Conservation (phyloP, 92 coral and sea anemone species). For the Bergia sp. region DNA sequence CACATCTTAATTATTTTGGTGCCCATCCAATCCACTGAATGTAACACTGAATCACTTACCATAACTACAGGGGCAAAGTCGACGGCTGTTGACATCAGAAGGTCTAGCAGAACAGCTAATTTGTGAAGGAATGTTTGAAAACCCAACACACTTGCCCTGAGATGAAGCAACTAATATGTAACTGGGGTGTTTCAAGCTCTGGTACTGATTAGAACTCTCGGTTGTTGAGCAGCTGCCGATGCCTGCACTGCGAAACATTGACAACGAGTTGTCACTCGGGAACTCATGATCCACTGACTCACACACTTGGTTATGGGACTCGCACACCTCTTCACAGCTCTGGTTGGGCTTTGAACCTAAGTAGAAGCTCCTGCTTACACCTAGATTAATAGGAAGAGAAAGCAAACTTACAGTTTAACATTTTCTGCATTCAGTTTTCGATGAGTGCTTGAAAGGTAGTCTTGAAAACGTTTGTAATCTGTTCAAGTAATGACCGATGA, state of each 20-base stretch:
- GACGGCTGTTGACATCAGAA: constrained; percentile 2
- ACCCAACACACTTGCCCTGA: constrained; percentile 6
- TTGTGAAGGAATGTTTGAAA: constrained; percentile 8
- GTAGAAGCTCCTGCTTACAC: neutral
- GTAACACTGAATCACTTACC: neutral
- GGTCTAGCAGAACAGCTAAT: constrained; percentile 10
- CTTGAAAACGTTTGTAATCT: too few relatives aligned
- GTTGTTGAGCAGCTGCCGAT: neutral
- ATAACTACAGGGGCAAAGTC: constrained; percentile 5
- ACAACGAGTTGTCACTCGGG: constrained; percentile 16
- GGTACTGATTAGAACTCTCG: neutral
- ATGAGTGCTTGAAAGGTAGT: too few relatives aligned
- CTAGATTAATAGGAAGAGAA: neutral
- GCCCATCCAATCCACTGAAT: neutral
- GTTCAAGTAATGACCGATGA: too few relatives aligned
- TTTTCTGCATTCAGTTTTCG: too few relatives aligned
- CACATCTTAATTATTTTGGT: neutral
- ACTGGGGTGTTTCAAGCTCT: neutral
- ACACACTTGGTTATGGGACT: neutral
- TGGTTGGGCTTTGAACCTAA: neutral
- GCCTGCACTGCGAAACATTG: constrained; percentile 15
- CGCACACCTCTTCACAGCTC: neutral
- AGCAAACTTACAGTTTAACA: too few relatives aligned
- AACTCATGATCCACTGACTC: constrained; percentile 1
- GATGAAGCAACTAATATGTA: neutral